Evolutionary conservation across 2,113 vertebrate genomes (phyloP), one percentile per base, ranked within the genome.

Genomic region (Zosterops borbonicus): DNA sequence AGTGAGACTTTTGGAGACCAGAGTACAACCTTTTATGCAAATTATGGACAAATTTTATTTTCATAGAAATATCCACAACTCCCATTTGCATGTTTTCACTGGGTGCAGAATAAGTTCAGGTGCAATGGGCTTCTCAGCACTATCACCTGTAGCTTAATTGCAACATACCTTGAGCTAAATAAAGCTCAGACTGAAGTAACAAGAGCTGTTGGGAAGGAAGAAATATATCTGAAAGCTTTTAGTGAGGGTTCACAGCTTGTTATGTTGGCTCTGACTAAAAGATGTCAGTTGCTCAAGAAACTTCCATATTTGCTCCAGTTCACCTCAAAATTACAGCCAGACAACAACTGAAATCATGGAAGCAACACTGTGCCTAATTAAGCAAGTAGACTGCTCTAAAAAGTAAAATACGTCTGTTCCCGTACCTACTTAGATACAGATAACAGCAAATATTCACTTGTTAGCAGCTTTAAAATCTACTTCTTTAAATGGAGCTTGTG

Each of bases 1-100:
- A 79, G 83, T 95, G 35, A 97, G 94, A 96, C 35, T 92, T 88
- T 50, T 31, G 46, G 33, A 81, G 35, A 59, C 3, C 42, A 60
- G 12, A 87, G 19, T 10, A 23, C 23, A 63, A 70, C 27, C 46
- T 77, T 35, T 55, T 18, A 58, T 29, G 14, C 3, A 5, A 9
- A 13, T 18, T 82, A 59, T 2, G 4, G 39, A 25, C 24, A 9
- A 46, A 29, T 31, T 77, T 53, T 12, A 14, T 78, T 78, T 82
- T 50, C 68, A 27, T 4, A 59, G 22, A 74, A 55, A 25, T 12
- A 9, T 10, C 52, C 56, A 60, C 31, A 33, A 29, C 9, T 69
- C 42, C 41, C 5, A 39, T 42, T 67, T 8, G 12, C 20, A 4
- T 2, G 22, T 77, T 90, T 77, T 77, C 27, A 37, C 19, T 15